Evolutionary conservation across 2,113 vertebrate genomes (phyloP).

Genomic region (Scatophagus argus): DNA sequence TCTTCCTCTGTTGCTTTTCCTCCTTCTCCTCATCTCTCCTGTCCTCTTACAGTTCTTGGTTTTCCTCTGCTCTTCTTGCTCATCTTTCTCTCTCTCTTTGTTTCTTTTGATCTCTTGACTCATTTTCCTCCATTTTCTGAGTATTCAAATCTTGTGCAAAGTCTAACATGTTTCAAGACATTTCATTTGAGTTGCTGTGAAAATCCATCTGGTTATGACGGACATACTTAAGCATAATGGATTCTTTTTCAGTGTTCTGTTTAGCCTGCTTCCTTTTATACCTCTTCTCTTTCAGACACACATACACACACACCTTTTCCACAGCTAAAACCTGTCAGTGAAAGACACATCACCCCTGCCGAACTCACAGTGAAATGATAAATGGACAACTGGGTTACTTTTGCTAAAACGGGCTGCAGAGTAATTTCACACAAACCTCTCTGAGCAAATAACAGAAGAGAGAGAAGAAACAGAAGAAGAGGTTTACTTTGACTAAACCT

Average conservation of each 20-base stretch:
- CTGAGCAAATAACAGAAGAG: constrained; percentile 4
- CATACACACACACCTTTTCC: not conserved
- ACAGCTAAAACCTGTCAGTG: not conserved
- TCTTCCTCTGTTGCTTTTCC: too few species aligned
- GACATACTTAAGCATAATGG: not conserved
- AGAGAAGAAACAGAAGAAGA: not conserved
- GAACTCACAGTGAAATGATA: constrained; percentile 22
- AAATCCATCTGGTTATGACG: not conserved
- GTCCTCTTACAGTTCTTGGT: too few species aligned
- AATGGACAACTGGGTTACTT: constrained; percentile 17
- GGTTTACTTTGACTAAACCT: not conserved
- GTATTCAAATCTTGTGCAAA: not conserved
- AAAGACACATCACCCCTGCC: constrained; percentile 6
- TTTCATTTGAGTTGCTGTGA: not conserved
- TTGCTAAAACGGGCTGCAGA: constrained; percentile 22
- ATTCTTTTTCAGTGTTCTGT: not conserved
- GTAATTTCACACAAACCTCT: constrained; percentile 13
- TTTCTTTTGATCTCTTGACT: not conserved
- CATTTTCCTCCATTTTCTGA: not conserved
- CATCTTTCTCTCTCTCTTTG: not conserved
- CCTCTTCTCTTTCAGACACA: not conserved
- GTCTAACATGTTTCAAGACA: not conserved
- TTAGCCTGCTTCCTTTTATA: not conserved
- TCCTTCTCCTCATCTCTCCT: not conserved
- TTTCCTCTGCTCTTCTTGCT: not conserved